Evolutionary conservation across 2,888 invertebrate species (phyloP).

Genomic region (Troglohyphantes excavatus): DNA sequence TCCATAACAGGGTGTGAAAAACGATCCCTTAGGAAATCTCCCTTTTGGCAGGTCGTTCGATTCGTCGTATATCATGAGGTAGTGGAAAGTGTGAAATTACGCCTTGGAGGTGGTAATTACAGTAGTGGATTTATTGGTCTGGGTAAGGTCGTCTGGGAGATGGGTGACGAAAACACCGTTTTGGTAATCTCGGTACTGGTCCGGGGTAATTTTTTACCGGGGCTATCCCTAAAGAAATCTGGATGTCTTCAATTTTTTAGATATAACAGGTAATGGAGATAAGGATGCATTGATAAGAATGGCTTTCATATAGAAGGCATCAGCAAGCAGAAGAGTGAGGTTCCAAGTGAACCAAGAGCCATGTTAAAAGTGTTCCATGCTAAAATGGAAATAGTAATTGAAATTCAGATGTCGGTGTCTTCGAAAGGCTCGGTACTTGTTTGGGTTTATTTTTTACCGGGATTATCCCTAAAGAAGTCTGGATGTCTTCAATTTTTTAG

Average conservation of each 20-base stretch:
- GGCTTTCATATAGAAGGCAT: too few relatives aligned
- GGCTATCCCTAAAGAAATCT: background rate
- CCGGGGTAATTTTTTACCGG: background rate
- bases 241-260: too few relatives aligned
- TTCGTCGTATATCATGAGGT: constrained; percentile 1
- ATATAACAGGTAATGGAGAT: too few relatives aligned
- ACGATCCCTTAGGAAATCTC: constrained; percentile 10
- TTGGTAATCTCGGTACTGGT: background rate
- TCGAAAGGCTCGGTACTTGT: background rate
- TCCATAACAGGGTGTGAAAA: constrained; percentile 68
- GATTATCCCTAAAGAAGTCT: background rate
- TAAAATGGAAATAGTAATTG: too few relatives aligned
- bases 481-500: too few relatives aligned
- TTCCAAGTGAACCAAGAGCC: too few relatives aligned
- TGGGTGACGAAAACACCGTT: background rate
- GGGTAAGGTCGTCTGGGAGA: background rate
- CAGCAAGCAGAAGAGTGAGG: too few relatives aligned
- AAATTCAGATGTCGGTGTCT: too few relatives aligned
- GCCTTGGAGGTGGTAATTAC: constrained; percentile 41
- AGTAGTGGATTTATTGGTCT: constrained; percentile 29
- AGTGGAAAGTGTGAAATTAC: constrained; percentile 32
- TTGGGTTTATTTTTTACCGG: background rate
- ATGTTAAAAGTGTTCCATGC: too few relatives aligned
- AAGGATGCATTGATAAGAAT: too few relatives aligned
- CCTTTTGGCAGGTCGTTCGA: constrained; percentile 48